Conservation (phyloP, 2,797 vertebrate genomes). For the Mus minutoides region DNA sequence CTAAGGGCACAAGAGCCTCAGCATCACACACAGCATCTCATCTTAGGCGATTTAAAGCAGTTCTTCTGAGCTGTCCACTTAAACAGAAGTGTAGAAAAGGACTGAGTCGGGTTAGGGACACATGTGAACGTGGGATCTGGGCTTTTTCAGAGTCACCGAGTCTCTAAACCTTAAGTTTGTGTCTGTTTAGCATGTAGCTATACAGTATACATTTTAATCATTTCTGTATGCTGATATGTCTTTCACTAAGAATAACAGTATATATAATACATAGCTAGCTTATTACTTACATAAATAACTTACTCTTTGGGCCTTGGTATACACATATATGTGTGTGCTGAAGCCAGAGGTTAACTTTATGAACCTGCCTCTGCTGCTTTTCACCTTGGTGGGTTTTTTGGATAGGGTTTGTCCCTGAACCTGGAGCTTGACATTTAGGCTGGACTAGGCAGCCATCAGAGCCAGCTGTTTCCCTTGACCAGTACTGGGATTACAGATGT, state of each 20-base stretch:
- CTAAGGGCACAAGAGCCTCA: background rate
- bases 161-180: background rate
- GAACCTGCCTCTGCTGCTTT: background rate
- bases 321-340: background rate
- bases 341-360: background rate
- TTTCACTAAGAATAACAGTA: conserved; percentile 3
- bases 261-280: background rate
- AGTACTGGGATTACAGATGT: background rate
- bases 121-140: background rate
- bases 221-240: background rate
- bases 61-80: background rate
- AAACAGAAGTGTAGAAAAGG: background rate
- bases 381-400: too few relatives aligned
- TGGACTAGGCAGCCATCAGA: background rate
- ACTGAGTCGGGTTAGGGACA: background rate
- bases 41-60: background rate
- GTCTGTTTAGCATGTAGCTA: background rate
- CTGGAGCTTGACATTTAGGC: background rate
- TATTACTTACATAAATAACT: conserved; percentile 10
- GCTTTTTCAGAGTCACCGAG: background rate
- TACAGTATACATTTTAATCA: background rate
- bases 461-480: background rate
- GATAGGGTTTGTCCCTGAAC: background rate
- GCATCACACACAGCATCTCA: background rate
- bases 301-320: background rate